Base-by-base conservation (phyloP, 2,888 invertebrate genomes). In the Drosophila nigricruria region DNA sequence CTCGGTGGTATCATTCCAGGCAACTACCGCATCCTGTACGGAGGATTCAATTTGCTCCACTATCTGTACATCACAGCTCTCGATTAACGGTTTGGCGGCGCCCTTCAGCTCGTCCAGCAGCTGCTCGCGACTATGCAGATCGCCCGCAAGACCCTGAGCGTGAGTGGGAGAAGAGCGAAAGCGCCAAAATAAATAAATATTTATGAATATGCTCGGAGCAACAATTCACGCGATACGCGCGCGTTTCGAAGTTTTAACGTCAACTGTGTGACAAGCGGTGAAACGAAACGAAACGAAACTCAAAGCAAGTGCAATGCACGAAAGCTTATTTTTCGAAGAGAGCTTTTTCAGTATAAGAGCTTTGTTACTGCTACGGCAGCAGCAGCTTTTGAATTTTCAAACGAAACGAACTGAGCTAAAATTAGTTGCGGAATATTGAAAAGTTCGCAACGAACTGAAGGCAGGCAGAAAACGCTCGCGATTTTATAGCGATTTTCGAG, bases 1-100 rank as follows among this genome's bases (percentile, higher is more conserved):
- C 79, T 94, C 94, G 91, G 96, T 95, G n/a, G 97, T 97, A 88
- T 96, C 96, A 85, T 96, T 95, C 94, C 97, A 97, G 42, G 96
- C 96, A 5, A 95, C 94, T 16, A 96, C 96, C 18, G 97, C 97
- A 88, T 96, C 96, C 91, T 96, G 95, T 49, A 97, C 96, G 53
- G 96, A 96, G 2, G 95, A 94, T 79, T 96, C 95, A 73, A 97
- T 95, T 85, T 94, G 94, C 71, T 96, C 95, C 12, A 96, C 95
- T 62, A 97, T 95, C 85, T 95, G 94, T 1, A 96, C 95, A 88
- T 95, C 94, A 89, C 96, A 95, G 89, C 94, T 94, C 72, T 95
- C 95, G 73, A 95, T 95, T 81, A 97, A 93, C 6, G 96, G 96
- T 60, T 95, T 95, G 0, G 97, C 96, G 0, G 96, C 95, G 0